Conservation (phyloP, 2,797 vertebrate species). For the Chromis chromis region DNA sequence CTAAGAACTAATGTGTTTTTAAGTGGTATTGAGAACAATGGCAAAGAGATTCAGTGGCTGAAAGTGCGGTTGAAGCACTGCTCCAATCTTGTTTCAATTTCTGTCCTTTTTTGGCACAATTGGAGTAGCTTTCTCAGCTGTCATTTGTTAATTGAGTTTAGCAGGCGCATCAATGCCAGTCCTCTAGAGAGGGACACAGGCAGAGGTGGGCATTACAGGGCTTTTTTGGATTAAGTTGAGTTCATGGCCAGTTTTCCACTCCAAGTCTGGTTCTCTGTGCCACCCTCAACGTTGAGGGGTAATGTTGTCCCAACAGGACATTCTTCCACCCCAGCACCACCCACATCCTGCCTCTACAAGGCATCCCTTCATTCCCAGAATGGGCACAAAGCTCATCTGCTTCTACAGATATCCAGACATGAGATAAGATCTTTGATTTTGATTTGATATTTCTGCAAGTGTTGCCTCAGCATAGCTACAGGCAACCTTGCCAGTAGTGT, state of each 20-base stretch:
- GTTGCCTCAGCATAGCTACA: constrained; percentile 13
- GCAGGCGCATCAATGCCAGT: constrained; percentile 64
- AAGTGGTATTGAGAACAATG: constrained; percentile 20
- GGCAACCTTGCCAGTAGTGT: constrained; percentile 3
- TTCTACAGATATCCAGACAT: constrained; percentile 22
- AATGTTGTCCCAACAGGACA: constrained; percentile 80
- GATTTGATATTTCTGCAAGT: constrained; percentile 14
- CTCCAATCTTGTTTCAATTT: constrained; percentile 62
- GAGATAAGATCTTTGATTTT: constrained; percentile 36
- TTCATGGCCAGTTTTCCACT: constrained; percentile 82
- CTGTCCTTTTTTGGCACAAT: constrained; percentile 79
- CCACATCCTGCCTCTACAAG: constrained; percentile 58
- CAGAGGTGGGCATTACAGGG: constrained; percentile 74
- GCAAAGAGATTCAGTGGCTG: constrained; percentile 38
- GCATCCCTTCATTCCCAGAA: constrained; percentile 65
- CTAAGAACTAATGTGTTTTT: constrained; percentile 27
- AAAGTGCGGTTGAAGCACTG: constrained; percentile 34
- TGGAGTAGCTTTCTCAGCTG: constrained; percentile 73
- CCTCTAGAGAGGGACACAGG: constrained; percentile 52
- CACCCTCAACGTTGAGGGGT: constrained; percentile 68
- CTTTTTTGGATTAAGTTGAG: constrained; percentile 78
- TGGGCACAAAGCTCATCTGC: constrained; percentile 68
- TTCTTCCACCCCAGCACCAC: constrained; percentile 60
- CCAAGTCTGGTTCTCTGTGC: constrained; percentile 79
- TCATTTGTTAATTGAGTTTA: constrained; percentile 78